phyloP scores from a whole-genome alignment of 2,113 vertebrate genomes.

The Calyptommatus sinebrachiatus region DNA sequence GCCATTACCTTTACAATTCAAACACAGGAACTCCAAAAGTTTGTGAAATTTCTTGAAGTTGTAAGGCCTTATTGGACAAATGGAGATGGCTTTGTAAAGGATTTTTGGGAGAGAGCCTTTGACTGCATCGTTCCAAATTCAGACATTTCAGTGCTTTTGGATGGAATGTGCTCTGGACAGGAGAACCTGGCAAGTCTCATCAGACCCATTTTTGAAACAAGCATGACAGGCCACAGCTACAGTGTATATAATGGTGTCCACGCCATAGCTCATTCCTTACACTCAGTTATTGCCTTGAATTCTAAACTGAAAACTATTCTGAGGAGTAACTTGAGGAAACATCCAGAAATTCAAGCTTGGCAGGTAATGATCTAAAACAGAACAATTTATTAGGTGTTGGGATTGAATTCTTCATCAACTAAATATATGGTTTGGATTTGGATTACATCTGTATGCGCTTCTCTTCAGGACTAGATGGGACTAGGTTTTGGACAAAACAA shows the following conservation, averaged over 20 bases:
- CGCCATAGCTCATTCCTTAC: not conserved
- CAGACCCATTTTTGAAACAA: not conserved
- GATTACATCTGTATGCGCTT: no score
- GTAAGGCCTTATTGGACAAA: not conserved
- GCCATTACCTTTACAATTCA: not conserved
- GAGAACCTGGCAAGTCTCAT: not conserved
- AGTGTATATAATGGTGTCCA: not conserved
- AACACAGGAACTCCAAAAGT: not conserved
- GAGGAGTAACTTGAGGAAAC: no score
- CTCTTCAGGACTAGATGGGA: no score
- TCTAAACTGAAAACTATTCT: not conserved
- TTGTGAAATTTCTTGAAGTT: not conserved
- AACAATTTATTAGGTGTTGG: no score
- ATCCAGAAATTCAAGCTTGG: not conserved
- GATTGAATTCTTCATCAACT: no score
- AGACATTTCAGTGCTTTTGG: rapidly evolving
- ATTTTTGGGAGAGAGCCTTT: constrained; percentile 13
- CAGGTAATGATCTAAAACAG: not conserved
- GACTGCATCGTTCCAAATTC: not conserved
- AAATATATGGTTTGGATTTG: no score
- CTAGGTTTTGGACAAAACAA: no score
- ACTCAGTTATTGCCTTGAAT: not conserved
- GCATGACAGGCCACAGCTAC: no score
- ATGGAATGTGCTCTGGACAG: not conserved
- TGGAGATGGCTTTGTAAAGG: not conserved